phyloP scores from a whole-genome alignment of 1,140 invertebrate genomes.

The Eurosta solidaginis region DNA sequence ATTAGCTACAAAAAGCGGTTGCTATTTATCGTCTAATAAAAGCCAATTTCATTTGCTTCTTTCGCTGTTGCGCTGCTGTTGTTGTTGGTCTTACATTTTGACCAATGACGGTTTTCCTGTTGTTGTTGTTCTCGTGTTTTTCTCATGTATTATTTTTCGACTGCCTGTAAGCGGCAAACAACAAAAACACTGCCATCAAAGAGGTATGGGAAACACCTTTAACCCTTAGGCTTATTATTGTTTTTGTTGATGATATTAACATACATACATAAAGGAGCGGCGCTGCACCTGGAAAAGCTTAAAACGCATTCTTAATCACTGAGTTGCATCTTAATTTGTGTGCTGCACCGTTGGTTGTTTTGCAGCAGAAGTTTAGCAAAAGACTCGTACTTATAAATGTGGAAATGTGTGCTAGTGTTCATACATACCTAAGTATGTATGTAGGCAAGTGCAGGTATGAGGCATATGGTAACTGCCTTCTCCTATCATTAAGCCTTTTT shows the following conservation, averaged over 20 bases:
- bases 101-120: not conserved
- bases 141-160: not conserved
- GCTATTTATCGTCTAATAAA: slow-evolving; percentile 24
- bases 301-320: not conserved
- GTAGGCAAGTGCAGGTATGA: not conserved
- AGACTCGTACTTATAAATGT: no score
- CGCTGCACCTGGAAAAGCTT: not conserved
- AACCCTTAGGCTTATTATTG: slow-evolving; percentile 25
- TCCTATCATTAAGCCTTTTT: no score
- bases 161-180: not conserved
- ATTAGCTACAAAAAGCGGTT: slow-evolving; percentile 12
- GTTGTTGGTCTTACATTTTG: not conserved
- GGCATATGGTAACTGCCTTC: no score
- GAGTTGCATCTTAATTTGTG: slow-evolving; percentile 17
- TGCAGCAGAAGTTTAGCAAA: not conserved
- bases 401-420: not conserved
- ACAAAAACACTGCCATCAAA: not conserved
- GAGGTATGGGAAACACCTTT: slow-evolving; percentile 1
- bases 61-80: not conserved
- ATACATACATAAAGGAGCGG: not conserved
- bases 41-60: slow-evolving; percentile 22
- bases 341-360: not conserved
- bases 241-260: not conserved
- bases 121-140: not conserved
- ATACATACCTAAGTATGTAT: no score